A percentile compares a stretch with the other conserved stretches of the same genome.
These are phyloP conservation scores for Cheilosia vernalis DNA, from an alignment of 2,888 invertebrate genomes.

Conservation along the genomic window DNA sequence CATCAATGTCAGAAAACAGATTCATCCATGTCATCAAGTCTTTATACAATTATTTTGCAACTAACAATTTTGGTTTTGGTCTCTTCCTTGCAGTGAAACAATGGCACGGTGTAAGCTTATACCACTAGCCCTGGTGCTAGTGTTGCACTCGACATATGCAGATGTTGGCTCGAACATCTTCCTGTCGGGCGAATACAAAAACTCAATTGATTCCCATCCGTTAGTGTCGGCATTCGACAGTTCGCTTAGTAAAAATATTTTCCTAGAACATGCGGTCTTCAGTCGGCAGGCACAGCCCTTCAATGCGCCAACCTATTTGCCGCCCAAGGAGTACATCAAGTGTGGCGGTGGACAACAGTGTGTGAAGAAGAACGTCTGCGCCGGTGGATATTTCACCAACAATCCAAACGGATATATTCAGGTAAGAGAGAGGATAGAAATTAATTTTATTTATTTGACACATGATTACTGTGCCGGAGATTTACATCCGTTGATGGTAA, in stretches of 20 bases:
- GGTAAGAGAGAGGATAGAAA: conserved; percentile 76
- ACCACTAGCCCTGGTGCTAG: conserved; percentile 66
- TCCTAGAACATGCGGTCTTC: conserved; percentile 81
- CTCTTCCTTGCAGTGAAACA: conserved; percentile 38
- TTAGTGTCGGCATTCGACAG: conserved; percentile 77
- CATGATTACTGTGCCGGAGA: conserved; percentile 8
- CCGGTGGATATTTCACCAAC: conserved; percentile 77
- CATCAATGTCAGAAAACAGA: conserved; percentile 19
- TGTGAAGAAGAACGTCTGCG: conserved; percentile 80
- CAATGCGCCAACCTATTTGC: conserved; percentile 80
- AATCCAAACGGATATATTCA: conserved; percentile 77
- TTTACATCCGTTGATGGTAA: conserved; percentile 27
- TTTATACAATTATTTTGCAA: conserved; percentile 8
- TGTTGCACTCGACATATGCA: conserved; percentile 62
- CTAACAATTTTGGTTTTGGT: neutral
- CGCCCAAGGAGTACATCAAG: conserved; percentile 79
- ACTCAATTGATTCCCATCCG: conserved; percentile 77
- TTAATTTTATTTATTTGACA: conserved; percentile 15
- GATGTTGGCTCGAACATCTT: conserved; percentile 80
- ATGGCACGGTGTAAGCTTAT: conserved; percentile 69
- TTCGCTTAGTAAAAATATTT: conserved; percentile 79
- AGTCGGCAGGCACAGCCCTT: conserved; percentile 81
- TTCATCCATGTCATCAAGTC: neutral
- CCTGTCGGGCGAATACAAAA: conserved; percentile 81
- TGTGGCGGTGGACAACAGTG: conserved; percentile 81